Conservation (phyloP, 37 sponge, comb jelly and placozoan species). For the Axinella damicornis region DNA sequence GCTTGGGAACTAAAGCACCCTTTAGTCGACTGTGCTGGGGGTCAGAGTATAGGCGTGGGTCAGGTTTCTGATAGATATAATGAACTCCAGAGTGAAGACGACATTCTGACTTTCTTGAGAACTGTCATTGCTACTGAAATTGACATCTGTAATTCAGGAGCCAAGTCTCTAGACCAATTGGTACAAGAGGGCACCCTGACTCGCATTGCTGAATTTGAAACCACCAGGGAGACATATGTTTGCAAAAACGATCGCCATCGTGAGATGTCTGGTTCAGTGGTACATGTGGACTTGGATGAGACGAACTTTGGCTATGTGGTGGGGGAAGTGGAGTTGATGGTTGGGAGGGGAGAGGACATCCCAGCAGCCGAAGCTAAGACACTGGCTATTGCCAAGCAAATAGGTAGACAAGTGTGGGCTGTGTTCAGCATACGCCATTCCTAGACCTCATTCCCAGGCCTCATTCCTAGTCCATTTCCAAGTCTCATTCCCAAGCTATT, state of each 20-base stretch:
- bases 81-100: background rate
- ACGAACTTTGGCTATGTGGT: background rate
- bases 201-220: background rate
- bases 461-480: too few species aligned
- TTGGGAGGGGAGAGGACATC: background rate
- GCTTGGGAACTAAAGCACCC: slow-evolving; percentile 21
- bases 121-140: background rate
- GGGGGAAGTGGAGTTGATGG: slow-evolving; percentile 24
- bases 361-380: background rate
- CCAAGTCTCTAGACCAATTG: background rate
- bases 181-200: background rate
- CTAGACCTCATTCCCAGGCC: too few species aligned
- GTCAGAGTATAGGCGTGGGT: background rate
- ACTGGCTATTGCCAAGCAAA: background rate
- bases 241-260: background rate
- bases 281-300: slow-evolving; percentile 6
- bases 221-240: background rate
- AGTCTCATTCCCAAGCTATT: too few species aligned
- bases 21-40: too few species aligned
- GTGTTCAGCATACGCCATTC: too few species aligned
- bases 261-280: background rate
- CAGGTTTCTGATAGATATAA: background rate
- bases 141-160: background rate
- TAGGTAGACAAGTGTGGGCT: background rate
- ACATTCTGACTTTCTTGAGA: background rate